Evolutionary conservation across 92 coral and sea anemone species (phyloP), one percentile per base, ranked within the genome.

Genomic region (Blastomussa wellsi): DNA sequence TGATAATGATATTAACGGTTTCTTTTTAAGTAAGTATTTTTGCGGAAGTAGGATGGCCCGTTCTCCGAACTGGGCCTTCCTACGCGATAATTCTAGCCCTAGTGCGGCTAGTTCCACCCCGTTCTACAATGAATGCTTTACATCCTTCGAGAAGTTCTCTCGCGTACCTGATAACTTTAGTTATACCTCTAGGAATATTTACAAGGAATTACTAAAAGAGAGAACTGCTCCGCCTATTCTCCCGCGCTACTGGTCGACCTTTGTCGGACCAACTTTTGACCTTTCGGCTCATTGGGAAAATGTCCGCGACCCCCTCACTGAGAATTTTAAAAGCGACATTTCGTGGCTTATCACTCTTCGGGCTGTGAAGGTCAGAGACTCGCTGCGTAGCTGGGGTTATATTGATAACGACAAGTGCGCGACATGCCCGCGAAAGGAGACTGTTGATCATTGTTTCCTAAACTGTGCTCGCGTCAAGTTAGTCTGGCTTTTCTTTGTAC

Each of bases 321-420:
- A 70, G 53, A 81, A 70, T 72, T 48, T 2, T 6, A 81, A 81
- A 47, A 81, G 49, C 11, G 85, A 81, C 26, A 9, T 52, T 0
- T 24, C 24, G 2, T 81, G 78, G 85, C 3, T 70, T 6, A 81
- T 81, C 6, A 53, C 78, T 44, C 64, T 70, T 31, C 13, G 77
- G 10, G 78, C 48, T 13, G 44, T 81, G 1, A 81, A 70, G 51
- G 77, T 81, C 17, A 9, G 78, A 1, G 69, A 81, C 12, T 81
- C 85, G 14, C 78, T 69, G 0, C 78, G 51, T 15, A 42, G 51
- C 2, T 81, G 85, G 85, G 85, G 85, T 0, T 81, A 81, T 17
- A 36, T 51, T 0, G 33, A 49, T 22, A 4, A 49, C 0, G 52
- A 69, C 10, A 3, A 0, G 2, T 70, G 85, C 44, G 85, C 70